Percentiles rank a stretch among this genome's conserved stretches.
phyloP scores from a whole-genome alignment of 2,113 vertebrate species.

The Stigmatopora nigra region DNA sequence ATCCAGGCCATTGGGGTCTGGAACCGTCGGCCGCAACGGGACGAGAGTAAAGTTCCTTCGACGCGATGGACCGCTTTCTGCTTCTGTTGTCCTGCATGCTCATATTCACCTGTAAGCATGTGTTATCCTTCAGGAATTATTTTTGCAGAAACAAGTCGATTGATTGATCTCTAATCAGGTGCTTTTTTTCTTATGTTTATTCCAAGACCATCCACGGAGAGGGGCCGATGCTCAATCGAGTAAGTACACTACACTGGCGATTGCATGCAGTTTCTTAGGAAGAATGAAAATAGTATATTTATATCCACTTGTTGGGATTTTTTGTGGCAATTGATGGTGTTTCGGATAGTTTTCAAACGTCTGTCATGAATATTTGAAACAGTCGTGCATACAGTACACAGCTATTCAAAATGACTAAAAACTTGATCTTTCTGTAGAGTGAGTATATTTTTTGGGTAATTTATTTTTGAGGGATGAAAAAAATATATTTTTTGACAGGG shows the following conservation, averaged over 20 bases:
- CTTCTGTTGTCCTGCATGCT: slow-evolving; percentile 39
- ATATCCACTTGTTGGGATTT: background rate
- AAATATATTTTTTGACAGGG: too few relatives aligned
- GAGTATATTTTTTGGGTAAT: too few relatives aligned
- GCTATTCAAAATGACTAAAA: too few relatives aligned
- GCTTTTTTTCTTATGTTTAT: slow-evolving; percentile 19
- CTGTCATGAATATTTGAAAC: background rate
- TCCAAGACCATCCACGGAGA: slow-evolving; percentile 23
- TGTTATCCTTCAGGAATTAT: slow-evolving; percentile 1
- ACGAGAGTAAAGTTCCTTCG: slow-evolving; percentile 13
- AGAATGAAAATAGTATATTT: background rate
- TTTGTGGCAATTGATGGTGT: background rate
- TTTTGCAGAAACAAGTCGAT: background rate
- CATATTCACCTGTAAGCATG: slow-evolving; percentile 62
- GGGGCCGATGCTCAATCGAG: slow-evolving; percentile 26
- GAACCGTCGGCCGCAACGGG: slow-evolving; percentile 13
- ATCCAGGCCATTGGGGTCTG: slow-evolving; percentile 9
- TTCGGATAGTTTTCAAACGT: background rate
- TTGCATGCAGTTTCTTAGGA: background rate
- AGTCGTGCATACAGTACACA: too few relatives aligned
- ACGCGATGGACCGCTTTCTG: slow-evolving; percentile 46
- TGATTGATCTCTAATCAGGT: slow-evolving; percentile 35
- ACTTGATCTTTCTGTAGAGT: too few relatives aligned
- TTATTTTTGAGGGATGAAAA: too few relatives aligned
- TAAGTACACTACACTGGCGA: slow-evolving; percentile 36